Base-by-base conservation (phyloP, 2,888 invertebrate species). In the Plutella xylostella region DNA sequence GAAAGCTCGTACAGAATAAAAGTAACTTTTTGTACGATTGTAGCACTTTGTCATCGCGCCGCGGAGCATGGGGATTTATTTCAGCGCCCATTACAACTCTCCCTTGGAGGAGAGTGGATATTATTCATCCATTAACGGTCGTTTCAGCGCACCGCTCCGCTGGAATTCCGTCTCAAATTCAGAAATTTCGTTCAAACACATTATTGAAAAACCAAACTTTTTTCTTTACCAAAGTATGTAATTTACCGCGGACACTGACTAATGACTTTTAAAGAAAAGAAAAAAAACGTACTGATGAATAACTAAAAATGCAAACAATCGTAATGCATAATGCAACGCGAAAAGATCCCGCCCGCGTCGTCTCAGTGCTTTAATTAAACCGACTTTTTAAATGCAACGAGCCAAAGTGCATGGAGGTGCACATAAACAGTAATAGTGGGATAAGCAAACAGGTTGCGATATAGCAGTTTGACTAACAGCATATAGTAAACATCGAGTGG, bases 91-190 rank as follows among this genome's bases (percentile, higher is more conserved):
- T 72, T 72, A 67, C 51, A 17, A 34, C 38, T 33, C 30, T 42
- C 22, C 33, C 28, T 41, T 35, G 31, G 25, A 39, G 25, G 28
- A 34, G 34, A 46, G 43, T 53, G 62, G 60, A 46, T 62, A 67
- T 68, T 74, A 72, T 73, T 70, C 72, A 61, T 66, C 68, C 68
- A 66, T 72, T 73, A 72, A 66, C 63, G 61, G 65, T 51, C 49
- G 55, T 18, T 35, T 34, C 40, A 39, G 33, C 28, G 53, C 54
- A 49, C 55, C 56, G 54, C 54, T 59, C 51, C 57, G 47, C 54
- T 51, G n/a, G n/a, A n/a, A n/a, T 54, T 51, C 56, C 50, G 58
- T 68, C 62, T 67, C 58, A 65, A 68, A 60, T 66, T 66, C 69
- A 56, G 17, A 67, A 69, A 70, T 70, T 68, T 62, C 65, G 62